Percentiles rank a stretch among this genome's conserved stretches.
Evolutionary conservation across 2,113 vertebrate species (phyloP).

Genomic region (Accipiter virgatus): DNA sequence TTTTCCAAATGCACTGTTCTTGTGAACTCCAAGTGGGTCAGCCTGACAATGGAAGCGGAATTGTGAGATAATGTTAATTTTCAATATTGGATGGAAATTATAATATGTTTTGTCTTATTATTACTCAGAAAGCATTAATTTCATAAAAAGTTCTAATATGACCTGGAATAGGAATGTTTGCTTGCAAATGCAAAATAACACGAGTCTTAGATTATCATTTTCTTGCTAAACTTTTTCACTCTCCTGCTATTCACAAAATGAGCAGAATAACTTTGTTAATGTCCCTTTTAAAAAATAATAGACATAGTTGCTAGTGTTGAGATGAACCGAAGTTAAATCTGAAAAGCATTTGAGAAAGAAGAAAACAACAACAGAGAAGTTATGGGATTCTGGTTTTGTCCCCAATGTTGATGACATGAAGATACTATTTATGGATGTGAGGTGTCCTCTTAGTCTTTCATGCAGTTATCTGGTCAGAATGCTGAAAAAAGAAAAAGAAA

Average conservation of each 20-base stretch:
- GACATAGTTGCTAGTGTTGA: neutral
- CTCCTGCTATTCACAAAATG: neutral
- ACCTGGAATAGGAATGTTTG: neutral
- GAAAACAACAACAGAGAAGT: neutral
- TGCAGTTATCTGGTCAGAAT: neutral
- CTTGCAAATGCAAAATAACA: neutral
- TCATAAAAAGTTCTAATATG: neutral
- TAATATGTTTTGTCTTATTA: neutral
- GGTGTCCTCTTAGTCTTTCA: neutral
- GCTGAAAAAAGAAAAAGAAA: neutral
- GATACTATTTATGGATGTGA: neutral
- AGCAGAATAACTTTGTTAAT: neutral
- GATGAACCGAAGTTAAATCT: neutral
- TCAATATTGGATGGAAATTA: neutral
- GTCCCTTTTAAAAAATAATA: neutral
- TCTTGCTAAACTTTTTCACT: neutral
- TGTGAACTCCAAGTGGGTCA: neutral
- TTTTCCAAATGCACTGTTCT: neutral
- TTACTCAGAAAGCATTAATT: neutral
- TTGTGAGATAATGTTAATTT: neutral
- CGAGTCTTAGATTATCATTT: neutral
- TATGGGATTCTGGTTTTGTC: neutral
- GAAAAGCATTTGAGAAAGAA: neutral
- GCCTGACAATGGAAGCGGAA: neutral
- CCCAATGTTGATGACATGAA: neutral